phyloP scores from a whole-genome alignment of 2,888 invertebrate genomes.

The Hypolimnas misippus region DNA sequence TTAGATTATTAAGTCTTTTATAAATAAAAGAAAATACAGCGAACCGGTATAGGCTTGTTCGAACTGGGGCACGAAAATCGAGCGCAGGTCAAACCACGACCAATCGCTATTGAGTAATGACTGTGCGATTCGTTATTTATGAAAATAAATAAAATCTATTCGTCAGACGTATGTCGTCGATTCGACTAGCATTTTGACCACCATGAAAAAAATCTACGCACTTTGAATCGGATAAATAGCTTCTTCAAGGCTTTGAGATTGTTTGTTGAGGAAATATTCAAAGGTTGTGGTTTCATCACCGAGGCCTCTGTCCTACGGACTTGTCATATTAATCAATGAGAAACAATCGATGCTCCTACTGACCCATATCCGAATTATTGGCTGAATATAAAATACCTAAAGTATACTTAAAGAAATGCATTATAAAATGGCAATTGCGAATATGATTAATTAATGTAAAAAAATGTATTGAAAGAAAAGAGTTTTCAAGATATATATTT shows the following conservation, averaged over 20 bases:
- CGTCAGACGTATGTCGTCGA: neutral
- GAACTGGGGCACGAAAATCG: constrained; percentile 4
- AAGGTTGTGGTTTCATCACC: constrained; percentile 47
- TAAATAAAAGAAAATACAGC: neutral
- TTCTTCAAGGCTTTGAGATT: constrained; percentile 48
- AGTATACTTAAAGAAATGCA: neutral
- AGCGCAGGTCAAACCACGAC: constrained; percentile 10
- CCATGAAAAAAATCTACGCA: constrained; percentile 28
- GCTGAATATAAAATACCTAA: neutral
- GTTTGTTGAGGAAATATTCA: constrained; percentile 48
- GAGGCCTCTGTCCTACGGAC: constrained; percentile 48
- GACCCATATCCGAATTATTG: neutral
- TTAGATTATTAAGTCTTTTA: neutral
- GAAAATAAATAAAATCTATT: constrained; percentile 1
- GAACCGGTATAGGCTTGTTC: constrained; percentile 16
- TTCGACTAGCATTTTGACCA: constrained; percentile 9
- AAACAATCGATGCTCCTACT: neutral
- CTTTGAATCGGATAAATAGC: constrained; percentile 31
- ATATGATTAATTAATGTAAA: neutral
- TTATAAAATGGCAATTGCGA: neutral
- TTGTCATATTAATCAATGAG: constrained; percentile 53
- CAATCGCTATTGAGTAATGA: constrained; percentile 21
- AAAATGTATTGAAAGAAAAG: neutral
- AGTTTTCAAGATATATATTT: neutral
- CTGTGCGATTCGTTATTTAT: neutral